A percentile compares a stretch with the other conserved stretches of the same genome.
Conservation (phyloP, 1,140 invertebrate genomes). For the Oncopodura yosiiana region DNA sequence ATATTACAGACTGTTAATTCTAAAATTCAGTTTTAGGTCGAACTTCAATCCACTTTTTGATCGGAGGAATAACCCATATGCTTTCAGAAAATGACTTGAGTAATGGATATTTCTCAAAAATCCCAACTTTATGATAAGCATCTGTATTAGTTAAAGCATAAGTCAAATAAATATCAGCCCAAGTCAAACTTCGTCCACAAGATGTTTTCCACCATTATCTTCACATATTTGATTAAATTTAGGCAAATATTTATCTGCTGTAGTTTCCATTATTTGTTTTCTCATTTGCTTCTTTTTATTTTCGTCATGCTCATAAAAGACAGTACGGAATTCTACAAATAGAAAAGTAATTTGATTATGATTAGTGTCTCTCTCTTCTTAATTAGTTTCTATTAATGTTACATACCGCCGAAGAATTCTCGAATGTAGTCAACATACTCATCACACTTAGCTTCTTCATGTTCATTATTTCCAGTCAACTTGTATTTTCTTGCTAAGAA, state of each 20-base stretch:
- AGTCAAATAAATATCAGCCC: conserved; percentile 19
- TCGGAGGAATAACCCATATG: conserved; percentile 22
- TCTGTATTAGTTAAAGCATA: neutral
- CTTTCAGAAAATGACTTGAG: conserved; percentile 43
- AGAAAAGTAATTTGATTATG: too few relatives aligned
- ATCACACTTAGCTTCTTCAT: conserved; percentile 20
- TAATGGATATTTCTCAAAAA: conserved; percentile 48
- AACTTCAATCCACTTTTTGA: conserved; percentile 32
- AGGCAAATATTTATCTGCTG: conserved; percentile 42
- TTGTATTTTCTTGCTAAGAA: conserved; percentile 25
- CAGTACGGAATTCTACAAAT: too few relatives aligned
- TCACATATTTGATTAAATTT: conserved; percentile 48
- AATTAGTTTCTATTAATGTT: too few relatives aligned
- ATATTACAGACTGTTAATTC: too few relatives aligned
- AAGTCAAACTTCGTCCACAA: conserved; percentile 18
- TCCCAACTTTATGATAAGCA: conserved; percentile 40
- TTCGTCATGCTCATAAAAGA: conserved; percentile 9
- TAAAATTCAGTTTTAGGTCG: conserved; percentile 24
- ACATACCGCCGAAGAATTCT: neutral
- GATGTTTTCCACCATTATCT: conserved; percentile 44
- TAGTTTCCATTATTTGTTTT: neutral
- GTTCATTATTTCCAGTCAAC: conserved; percentile 19
- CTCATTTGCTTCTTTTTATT: neutral
- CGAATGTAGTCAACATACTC: conserved; percentile 8
- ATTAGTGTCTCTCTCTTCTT: too few relatives aligned